Base-by-base conservation (phyloP, 2,113 vertebrate genomes). In the Crotophaga sulcirostris region DNA sequence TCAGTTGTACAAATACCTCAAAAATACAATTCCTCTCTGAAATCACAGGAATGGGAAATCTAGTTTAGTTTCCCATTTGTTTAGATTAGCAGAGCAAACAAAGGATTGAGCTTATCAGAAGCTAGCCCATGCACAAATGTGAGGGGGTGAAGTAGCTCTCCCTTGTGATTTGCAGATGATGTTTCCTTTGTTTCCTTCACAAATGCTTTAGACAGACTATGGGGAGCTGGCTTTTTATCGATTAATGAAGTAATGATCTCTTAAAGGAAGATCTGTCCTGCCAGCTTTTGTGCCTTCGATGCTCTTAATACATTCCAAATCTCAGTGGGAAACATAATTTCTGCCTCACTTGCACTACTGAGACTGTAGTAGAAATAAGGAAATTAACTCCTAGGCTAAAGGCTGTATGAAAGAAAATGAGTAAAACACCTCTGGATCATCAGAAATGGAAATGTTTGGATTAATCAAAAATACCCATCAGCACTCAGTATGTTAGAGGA, bases 381-480 rank as follows among this genome's bases (percentile, higher is more conserved):
- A 84, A 79, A 82, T 85, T 58, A 68, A 76, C 49, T 89, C 25
- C 58, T 64, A 73, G 54, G 62, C 52, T 79, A 64, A 84, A 49
- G 62, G 34, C 25, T 79, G 21, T 20, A 16, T 87, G 54, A 79
- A 87, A 67, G 44, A 94, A 89, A 87, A 3, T 2, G 26, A 42
- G 24, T 17, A 76, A 93, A 87, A 89, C 75, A 38, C 4, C 34
- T 44, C 54, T 79, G 49, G 31, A 76, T 91, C 54, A 79, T 76
- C 62, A 95, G 64, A 94, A 96, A 91, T 28, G 40, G n/a, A 95
- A 89, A 91, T 55, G 13, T 56, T 72, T 82, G 16, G 76, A 78
- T 26, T 84, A 84, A 94, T 75, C 4, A 68, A 54, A 84, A 95
- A 78, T 82, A 7, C 40, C 21, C 31, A 60, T 6, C 26, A 91